Evolutionary conservation across 2,113 vertebrate species (phyloP).

Genomic region (Ochotona princeps): DNA sequence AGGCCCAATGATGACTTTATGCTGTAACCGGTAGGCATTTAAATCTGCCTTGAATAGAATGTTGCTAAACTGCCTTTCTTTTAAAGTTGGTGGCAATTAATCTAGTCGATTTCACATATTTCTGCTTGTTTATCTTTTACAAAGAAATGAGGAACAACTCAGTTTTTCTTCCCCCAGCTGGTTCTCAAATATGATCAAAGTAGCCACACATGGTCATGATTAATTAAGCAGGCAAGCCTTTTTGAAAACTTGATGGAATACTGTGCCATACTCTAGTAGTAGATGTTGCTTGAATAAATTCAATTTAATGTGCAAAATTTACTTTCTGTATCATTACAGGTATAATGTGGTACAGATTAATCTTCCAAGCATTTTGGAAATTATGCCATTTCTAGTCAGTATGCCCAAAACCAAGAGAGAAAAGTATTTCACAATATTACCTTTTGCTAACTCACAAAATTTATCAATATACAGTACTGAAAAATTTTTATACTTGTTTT

Average conservation of each 20-base stretch:
- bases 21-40: neutral
- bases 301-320: neutral
- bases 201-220: neutral
- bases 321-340: neutral
- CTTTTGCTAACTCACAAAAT: neutral
- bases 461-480: neutral
- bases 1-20: neutral
- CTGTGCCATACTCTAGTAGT: neutral
- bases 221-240: neutral
- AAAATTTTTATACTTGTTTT: constrained; percentile 33
- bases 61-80: neutral
- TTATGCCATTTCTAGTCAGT: neutral
- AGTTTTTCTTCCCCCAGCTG: neutral
- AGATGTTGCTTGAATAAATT: neutral
- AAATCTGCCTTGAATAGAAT: neutral
- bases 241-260: neutral
- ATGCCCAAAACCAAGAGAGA: constrained; percentile 36
- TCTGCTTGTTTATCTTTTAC: neutral
- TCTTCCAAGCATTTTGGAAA: neutral
- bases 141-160: neutral
- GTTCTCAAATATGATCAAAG: constrained; percentile 9
- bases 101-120: neutral
- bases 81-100: neutral
- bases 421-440: constrained; percentile 16
- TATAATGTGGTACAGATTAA: neutral